phyloP scores from a whole-genome alignment of 2,888 invertebrate species.

The Arrhopalites spinosus region DNA sequence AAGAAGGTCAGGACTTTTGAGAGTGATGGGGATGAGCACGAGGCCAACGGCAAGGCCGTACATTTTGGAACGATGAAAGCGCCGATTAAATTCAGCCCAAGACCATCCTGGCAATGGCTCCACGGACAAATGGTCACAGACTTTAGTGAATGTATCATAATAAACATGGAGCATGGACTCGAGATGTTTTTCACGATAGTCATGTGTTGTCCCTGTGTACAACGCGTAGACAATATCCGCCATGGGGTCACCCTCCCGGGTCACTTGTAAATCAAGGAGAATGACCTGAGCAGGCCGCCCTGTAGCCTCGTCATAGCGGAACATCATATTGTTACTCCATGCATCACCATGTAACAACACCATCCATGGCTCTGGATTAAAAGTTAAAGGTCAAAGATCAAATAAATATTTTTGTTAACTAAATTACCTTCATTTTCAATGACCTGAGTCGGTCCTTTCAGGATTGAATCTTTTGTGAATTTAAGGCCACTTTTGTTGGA shows the following conservation, averaged over 20 bases:
- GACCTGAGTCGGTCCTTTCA: neutral
- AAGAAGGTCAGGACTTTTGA: constrained; percentile 27
- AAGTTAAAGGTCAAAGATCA: neutral
- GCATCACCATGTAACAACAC: constrained; percentile 45
- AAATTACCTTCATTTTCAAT: constrained; percentile 10
- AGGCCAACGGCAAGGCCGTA: constrained; percentile 16
- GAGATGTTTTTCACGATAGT: neutral
- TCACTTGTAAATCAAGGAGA: constrained; percentile 49
- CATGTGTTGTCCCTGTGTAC: constrained; percentile 14
- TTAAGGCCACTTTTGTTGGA: neutral
- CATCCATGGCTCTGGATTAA: constrained; percentile 42
- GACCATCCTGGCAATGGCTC: constrained; percentile 10
- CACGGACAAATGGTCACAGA: constrained; percentile 7
- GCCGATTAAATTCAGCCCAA: constrained; percentile 2
- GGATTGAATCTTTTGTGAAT: constrained; percentile 3
- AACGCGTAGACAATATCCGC: constrained; percentile 44
- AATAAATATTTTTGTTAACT: neutral
- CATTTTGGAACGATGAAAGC: constrained; percentile 27
- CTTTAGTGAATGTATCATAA: neutral
- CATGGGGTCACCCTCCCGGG: constrained; percentile 34
- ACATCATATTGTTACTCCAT: constrained; percentile 50
- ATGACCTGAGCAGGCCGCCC: constrained; percentile 34
- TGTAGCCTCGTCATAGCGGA: constrained; percentile 38
- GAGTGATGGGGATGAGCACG: constrained; percentile 14
- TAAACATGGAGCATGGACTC: constrained; percentile 5